A percentile compares a stretch with the other conserved stretches of the same genome.
These are phyloP conservation scores for Polyommatus iphigenia DNA, from an alignment of 2,888 invertebrate species.

Conservation along the genomic window DNA sequence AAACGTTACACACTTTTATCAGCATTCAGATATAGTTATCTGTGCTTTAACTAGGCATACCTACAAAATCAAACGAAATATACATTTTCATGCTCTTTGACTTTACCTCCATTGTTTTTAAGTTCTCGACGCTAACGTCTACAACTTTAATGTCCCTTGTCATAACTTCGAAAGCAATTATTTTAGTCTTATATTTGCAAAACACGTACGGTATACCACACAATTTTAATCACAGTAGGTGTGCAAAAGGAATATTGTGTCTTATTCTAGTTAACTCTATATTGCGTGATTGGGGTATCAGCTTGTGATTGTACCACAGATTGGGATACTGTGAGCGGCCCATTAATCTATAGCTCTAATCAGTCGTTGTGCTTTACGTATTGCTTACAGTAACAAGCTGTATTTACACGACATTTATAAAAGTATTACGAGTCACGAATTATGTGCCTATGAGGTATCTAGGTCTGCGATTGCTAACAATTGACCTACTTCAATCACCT, in stretches of 20 bases:
- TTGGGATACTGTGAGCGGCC: background rate
- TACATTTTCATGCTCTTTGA: background rate
- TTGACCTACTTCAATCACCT: background rate
- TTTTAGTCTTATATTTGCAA: too few species aligned
- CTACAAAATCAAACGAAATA: background rate
- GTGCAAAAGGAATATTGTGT: background rate
- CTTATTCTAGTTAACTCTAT: background rate
- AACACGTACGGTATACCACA: background rate
- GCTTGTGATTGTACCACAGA: constrained; percentile 30
- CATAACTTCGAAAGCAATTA: background rate
- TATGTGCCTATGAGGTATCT: constrained; percentile 25
- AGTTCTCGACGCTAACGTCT: too few species aligned
- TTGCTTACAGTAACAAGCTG: constrained; percentile 21
- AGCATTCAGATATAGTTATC: background rate
- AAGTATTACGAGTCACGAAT: background rate
- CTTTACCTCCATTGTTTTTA: background rate
- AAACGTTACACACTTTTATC: background rate
- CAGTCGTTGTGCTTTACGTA: constrained; percentile 31
- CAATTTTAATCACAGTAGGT: background rate
- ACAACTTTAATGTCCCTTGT: background rate
- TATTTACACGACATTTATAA: constrained; percentile 9
- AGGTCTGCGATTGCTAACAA: background rate
- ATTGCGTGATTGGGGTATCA: background rate
- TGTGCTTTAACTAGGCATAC: background rate
- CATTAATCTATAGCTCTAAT: constrained; percentile 28